Percentiles rank a stretch among this genome's conserved stretches.
These are phyloP conservation scores for Nomia melanderi DNA, from an alignment of 1,140 invertebrate species.

Conservation along the genomic window DNA sequence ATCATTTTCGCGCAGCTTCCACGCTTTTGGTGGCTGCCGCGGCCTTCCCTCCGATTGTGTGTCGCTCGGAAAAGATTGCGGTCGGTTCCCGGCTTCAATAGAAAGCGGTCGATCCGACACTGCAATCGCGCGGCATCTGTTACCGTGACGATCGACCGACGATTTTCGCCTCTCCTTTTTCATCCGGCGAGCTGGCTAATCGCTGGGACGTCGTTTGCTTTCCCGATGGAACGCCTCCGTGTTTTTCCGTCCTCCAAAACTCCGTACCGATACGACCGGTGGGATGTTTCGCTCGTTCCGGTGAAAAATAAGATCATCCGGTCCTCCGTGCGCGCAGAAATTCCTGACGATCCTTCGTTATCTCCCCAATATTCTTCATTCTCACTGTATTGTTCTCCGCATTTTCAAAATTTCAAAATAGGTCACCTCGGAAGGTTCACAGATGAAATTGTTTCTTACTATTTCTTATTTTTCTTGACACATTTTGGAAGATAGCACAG, in stretches of 20 bases:
- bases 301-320: not conserved
- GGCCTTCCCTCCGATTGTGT: constrained; percentile 9
- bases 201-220: constrained; percentile 38
- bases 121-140: constrained; percentile 45
- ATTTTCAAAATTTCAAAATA: no score
- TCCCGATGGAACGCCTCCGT: constrained; percentile 19
- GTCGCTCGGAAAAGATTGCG: constrained; percentile 41
- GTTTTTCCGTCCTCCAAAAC: constrained; percentile 1
- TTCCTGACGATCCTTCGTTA: not conserved
- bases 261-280: not conserved
- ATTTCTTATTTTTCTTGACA: no score
- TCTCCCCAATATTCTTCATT: no score
- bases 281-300: not conserved
- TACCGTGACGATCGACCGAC: constrained; percentile 51
- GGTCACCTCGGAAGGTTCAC: no score
- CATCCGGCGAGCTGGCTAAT: constrained; percentile 40
- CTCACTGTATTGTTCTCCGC: no score
- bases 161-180: constrained; percentile 44
- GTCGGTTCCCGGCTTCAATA: constrained; percentile 32
- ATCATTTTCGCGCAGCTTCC: constrained; percentile 15
- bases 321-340: not conserved
- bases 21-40: constrained; percentile 21
- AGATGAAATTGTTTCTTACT: no score
- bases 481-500: no score
- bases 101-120: constrained; percentile 49